A percentile compares a stretch with the other conserved stretches of the same genome.
Evolutionary conservation across 2,888 invertebrate species (phyloP).

Genomic region (Pachliopta kotzebuea): DNA sequence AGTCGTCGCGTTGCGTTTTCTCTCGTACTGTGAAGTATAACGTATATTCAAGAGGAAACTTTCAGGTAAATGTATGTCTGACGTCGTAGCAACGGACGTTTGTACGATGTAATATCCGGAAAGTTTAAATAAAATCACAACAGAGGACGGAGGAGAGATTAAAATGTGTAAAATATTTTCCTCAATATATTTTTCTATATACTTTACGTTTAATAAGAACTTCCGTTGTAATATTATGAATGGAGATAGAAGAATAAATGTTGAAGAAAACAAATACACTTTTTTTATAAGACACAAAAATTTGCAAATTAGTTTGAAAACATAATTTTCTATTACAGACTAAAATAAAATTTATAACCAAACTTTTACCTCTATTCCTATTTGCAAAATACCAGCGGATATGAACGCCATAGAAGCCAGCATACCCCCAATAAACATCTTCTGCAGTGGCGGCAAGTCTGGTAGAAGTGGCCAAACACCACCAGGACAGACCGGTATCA

Average conservation of each 20-base stretch:
- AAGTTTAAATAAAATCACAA: background rate
- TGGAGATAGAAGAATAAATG: no score
- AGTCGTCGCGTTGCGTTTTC: background rate
- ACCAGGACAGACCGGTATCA: conserved; percentile 84
- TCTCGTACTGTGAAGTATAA: background rate
- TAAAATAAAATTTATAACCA: background rate
- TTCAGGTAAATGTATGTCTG: background rate
- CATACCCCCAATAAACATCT: conserved; percentile 88
- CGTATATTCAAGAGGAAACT: background rate
- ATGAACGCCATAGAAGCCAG: conserved; percentile 84
- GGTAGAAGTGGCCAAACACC: conserved; percentile 67
- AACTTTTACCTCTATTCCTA: conserved; percentile 66
- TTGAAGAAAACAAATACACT: no score
- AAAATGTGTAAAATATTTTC: background rate
- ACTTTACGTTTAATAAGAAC: no score
- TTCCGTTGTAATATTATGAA: no score
- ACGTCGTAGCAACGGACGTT: background rate
- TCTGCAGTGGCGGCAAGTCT: conserved; percentile 81
- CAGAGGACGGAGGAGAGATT: background rate
- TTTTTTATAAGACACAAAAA: no score
- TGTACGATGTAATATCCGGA: background rate
- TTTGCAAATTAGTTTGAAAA: no score
- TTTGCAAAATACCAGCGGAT: conserved; percentile 83
- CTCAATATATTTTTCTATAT: background rate
- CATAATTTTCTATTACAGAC: background rate